Evolutionary conservation across 2,888 invertebrate genomes (phyloP).

Genomic region (Amphipoea oculea): DNA sequence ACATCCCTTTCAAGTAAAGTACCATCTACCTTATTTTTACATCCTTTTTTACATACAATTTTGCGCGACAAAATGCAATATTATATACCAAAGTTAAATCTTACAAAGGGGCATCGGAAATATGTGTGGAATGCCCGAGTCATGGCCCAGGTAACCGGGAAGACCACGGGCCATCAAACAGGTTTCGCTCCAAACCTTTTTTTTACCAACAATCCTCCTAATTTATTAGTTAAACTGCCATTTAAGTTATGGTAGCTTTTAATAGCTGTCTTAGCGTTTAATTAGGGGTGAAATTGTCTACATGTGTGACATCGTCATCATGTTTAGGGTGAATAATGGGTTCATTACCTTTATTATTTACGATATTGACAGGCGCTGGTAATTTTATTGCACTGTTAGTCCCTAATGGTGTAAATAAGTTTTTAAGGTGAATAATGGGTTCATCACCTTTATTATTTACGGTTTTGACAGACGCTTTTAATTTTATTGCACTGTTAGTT

Average conservation of each 20-base stretch:
- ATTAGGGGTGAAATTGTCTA: constrained; percentile 57
- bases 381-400: constrained; percentile 1
- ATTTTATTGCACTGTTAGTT: constrained; percentile 1
- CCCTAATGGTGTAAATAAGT: neutral
- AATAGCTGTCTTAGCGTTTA: constrained; percentile 59
- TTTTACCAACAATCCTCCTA: constrained; percentile 47
- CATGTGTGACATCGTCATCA: constrained; percentile 46
- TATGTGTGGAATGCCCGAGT: constrained; percentile 72
- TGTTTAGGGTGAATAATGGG: constrained; percentile 32
- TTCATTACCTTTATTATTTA: constrained; percentile 25
- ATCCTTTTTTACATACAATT: constrained; percentile 41
- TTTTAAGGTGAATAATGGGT: constrained; percentile 30
- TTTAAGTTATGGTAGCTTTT: constrained; percentile 65
- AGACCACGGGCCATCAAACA: constrained; percentile 58
- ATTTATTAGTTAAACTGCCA: constrained; percentile 62
- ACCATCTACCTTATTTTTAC: constrained; percentile 33
- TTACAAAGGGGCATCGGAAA: constrained; percentile 61
- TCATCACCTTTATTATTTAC: constrained; percentile 24
- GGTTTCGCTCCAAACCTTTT: constrained; percentile 64
- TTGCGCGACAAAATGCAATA: constrained; percentile 51
- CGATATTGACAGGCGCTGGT: constrained; percentile 8
- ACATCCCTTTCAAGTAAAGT: constrained; percentile 39
- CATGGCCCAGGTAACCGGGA: constrained; percentile 72
- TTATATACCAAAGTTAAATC: constrained; percentile 33
- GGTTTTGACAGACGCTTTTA: constrained; percentile 8